Evolutionary conservation across 64 coral and sea anemone genomes (phyloP), one percentile per base, ranked within the genome.

Genomic region (Pocillopora verrucosa): DNA sequence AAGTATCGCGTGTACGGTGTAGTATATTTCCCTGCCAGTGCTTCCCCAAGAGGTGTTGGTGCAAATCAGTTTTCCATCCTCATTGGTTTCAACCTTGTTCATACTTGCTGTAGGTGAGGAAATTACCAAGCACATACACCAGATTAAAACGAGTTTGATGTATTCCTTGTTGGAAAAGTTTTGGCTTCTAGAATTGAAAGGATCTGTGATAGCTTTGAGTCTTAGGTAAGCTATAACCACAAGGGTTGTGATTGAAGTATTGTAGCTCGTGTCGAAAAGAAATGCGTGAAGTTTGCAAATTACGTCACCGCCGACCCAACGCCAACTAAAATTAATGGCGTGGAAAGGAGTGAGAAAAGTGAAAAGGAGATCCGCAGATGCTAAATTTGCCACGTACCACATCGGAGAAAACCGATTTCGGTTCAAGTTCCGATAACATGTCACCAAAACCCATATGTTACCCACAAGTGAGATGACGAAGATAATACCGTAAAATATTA

Each of bases 251-350:
- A 91, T 91, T 2, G 81, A 91, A 77, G 81, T 56, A 10, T 80
- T 85, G 34, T 91, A 91, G 15, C 79, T 77, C 13, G 89, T 45
- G 2, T 91, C 89, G 22, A 91, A 59, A 15, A 91, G 89, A 12
- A 91, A 91, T 20, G 80, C 89, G 11, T 91, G 81, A 77, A 77
- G 80, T 56, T 84, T 85, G n/a, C 89, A 91, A 10, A 80, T 85
- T 22, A 19, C 15, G 30, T 91, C 6, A 9, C 89, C 89, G 24
- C 89, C 89, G 3, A 86, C 59, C 89, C 89, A 91, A 9, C 64
- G 80, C 38, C 76, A 64, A 22, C 77, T 6, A 76, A 86, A 86
- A 20, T 60, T 63, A 34, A 86, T 64, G n/a, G 59, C 24, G 37
- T 78, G 59, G 2, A 91, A 61, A 91, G 86, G 19, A 16, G 89